phyloP scores from a whole-genome alignment of 2,113 vertebrate genomes.

The Equus przewalskii region DNA sequence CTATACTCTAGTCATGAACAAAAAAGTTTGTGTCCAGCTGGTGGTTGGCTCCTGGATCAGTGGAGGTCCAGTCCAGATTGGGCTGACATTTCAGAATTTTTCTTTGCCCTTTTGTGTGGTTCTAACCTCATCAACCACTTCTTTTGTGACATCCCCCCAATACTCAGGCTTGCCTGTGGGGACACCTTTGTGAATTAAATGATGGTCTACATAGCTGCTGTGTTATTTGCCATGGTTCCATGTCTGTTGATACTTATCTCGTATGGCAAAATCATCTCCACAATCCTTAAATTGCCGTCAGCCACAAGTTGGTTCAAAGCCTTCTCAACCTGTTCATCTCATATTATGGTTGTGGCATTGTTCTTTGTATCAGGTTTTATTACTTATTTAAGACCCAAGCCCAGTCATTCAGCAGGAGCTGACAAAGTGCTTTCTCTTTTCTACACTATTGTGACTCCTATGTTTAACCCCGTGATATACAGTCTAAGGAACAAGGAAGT shows the following conservation, averaged over 20 bases:
- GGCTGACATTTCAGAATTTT: conserved; percentile 41
- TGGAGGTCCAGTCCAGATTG: not conserved
- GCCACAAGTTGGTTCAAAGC: conserved; percentile 40
- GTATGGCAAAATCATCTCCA: conserved; percentile 71
- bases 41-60: not conserved
- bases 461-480: conserved; percentile 57
- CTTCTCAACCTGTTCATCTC: conserved; percentile 76
- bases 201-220: not conserved
- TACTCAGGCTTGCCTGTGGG: conserved; percentile 37
- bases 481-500: conserved; percentile 73
- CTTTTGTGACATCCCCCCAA: conserved; percentile 2
- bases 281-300: conserved; percentile 54
- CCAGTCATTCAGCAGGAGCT: not conserved
- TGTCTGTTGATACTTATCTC: conserved; percentile 50
- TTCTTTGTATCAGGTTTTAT: conserved; percentile 67
- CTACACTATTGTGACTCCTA: conserved; percentile 24
- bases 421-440: conserved; percentile 67
- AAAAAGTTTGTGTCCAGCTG: not conserved
- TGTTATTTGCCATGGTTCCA: not conserved
- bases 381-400: conserved; percentile 51
- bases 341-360: conserved; percentile 38
- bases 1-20: conserved; percentile 58
- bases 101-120: conserved; percentile 63
- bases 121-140: conserved; percentile 47
- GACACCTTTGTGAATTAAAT: not conserved